Evolutionary conservation across 2,113 vertebrate genomes (phyloP).

Genomic region (Ptyas mucosa): DNA sequence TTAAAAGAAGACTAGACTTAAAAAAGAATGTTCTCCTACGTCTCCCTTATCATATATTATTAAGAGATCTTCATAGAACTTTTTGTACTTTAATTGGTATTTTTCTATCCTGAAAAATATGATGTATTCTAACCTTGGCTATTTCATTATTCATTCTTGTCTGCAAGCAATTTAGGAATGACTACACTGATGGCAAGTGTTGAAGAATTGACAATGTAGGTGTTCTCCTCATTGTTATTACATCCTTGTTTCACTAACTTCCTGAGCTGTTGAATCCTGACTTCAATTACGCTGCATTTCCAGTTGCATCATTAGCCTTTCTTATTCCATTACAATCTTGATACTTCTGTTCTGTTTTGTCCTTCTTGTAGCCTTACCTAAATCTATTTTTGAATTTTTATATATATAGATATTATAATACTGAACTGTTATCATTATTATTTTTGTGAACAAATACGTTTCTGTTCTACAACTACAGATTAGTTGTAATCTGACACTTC

Average conservation of each 20-base stretch:
- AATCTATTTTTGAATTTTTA: neutral
- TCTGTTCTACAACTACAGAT: neutral
- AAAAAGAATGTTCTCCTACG: neutral
- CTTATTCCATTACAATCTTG: neutral
- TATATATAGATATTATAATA: neutral
- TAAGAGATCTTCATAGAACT: neutral
- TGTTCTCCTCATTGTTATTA: neutral
- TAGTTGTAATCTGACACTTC: neutral
- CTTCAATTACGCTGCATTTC: neutral
- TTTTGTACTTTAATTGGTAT: neutral
- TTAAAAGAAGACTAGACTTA: neutral
- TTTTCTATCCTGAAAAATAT: neutral
- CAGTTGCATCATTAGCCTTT: neutral
- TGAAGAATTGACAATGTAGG: neutral
- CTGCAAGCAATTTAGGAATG: neutral
- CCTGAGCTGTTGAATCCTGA: neutral
- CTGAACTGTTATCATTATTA: neutral
- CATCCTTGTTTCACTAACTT: neutral
- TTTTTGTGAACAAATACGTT: neutral
- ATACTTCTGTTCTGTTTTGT: neutral
- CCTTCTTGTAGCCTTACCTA: neutral
- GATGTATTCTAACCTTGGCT: neutral
- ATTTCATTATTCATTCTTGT: neutral
- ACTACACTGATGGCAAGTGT: neutral
- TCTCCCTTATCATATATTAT: neutral